Evolutionary conservation across 1,140 invertebrate genomes (phyloP), one percentile per base, ranked within the genome.

Genomic region (Thalassaphorura encarpata): DNA sequence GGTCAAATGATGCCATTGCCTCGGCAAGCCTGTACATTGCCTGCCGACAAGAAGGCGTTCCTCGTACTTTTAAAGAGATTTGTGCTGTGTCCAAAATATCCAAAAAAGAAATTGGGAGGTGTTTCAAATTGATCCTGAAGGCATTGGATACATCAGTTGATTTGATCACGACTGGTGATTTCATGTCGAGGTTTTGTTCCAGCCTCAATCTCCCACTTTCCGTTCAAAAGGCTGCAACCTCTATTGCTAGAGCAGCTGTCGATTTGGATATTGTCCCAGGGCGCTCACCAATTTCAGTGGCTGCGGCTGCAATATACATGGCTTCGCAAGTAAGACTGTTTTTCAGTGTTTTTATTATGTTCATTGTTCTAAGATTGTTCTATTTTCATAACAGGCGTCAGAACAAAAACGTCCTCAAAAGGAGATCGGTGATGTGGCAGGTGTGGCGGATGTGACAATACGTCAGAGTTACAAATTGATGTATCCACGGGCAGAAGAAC

Each of bases 241-340:
- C 96, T 68, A 99, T 99, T 69, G 96, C 96, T 0, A 80, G 86
- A 60, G 94, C 92, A 72, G 95, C 96, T 43, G 92, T 95, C 0
- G 94, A 99, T 69, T 72, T 97, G 68, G 95, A 99, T 69, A 89
- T 99, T 69, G 95, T 99, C 13, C 89, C 96, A 56, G 96, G 96
- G n/a, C 80, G 95, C 68, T 98, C 94, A 63, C 97, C 97, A 0
- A 97, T 99, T 63, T 99, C 95, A 0, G 93, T 99, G 2, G 92
- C 97, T 1, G 97, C 97, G 31, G 96, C 97, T 43, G 95, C 97
- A 45, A 99, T 99, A 67, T 99, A 99, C 69, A 98, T 99, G 94
- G 96, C 97, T 1, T 97, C 92, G 39, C 91, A 95, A 74, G 87
- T 87, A 73, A 56, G 24, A 39, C 18, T 3, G 41, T 13, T 52